These are phyloP conservation scores for Drosophila nannoptera DNA, from an alignment of 1,140 invertebrate species.

Conservation along the genomic window DNA sequence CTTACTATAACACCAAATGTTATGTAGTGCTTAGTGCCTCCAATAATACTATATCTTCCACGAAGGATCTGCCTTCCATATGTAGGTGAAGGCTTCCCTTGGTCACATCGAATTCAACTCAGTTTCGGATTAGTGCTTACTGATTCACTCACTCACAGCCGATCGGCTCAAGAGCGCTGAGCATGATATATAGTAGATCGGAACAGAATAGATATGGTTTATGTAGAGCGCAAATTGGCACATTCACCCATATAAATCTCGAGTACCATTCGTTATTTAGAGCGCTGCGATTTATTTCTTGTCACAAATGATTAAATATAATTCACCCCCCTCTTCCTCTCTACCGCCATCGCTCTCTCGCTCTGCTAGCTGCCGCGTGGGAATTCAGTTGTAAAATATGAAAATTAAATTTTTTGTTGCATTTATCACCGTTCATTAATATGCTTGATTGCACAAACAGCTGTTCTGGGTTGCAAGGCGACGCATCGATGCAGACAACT, in stretches of 20 bases:
- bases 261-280: constrained; percentile 14
- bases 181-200: background rate
- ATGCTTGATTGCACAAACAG: constrained; percentile 72
- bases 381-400: constrained; percentile 49
- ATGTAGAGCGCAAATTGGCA: constrained; percentile 24
- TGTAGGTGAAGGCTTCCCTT: background rate
- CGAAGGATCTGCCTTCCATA: background rate
- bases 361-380: background rate
- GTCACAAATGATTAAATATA: constrained; percentile 71
- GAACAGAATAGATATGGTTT: constrained; percentile 23
- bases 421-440: constrained; percentile 64
- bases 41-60: background rate
- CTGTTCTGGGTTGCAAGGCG: constrained; percentile 53
- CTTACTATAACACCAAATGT: too few relatives aligned
- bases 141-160: constrained; percentile 40
- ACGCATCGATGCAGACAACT: constrained; percentile 50
- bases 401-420: constrained; percentile 48
- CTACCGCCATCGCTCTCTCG: constrained; percentile 1
- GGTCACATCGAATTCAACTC: background rate
- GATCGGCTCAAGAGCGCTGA: constrained; percentile 24
- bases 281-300: constrained; percentile 64
- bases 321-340: constrained; percentile 15
- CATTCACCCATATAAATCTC: constrained; percentile 8
- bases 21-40: too few relatives aligned
- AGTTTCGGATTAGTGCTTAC: constrained; percentile 52